A percentile compares a stretch with the other conserved stretches of the same genome.
Conservation (phyloP, 2,113 vertebrate species). For the Dasyprocta punctata region DNA sequence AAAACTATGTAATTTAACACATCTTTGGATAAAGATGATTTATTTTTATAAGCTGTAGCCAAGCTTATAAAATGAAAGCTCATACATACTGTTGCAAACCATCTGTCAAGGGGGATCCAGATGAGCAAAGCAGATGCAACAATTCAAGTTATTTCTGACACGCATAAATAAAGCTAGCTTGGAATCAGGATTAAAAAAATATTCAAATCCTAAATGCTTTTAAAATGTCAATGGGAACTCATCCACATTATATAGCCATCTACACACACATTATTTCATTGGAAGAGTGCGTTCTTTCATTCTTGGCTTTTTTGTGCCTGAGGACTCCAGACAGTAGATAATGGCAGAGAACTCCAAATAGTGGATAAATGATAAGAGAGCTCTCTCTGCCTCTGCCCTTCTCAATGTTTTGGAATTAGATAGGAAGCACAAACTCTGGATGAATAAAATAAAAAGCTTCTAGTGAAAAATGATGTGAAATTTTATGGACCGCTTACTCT, state of each 20-base stretch:
- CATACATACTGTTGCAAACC: conserved; percentile 73
- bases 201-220: conserved; percentile 71
- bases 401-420: neutral
- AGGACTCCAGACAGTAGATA: neutral
- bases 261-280: neutral
- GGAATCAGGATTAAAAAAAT: conserved; percentile 78
- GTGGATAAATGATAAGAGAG: neutral
- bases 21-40: conserved; percentile 62
- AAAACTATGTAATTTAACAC: conserved; percentile 49
- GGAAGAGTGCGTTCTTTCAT: neutral
- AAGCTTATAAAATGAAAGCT: conserved; percentile 81
- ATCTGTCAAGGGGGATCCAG: conserved; percentile 85
- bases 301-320: neutral
- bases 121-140: conserved; percentile 85
- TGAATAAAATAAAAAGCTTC: neutral
- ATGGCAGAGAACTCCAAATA: neutral
- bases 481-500: neutral
- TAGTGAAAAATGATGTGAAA: neutral
- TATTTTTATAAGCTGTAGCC: conserved; percentile 84
- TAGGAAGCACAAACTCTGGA: neutral
- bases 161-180: conserved; percentile 77
- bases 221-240: conserved; percentile 53
- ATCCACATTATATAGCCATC: neutral
- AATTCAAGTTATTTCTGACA: conserved; percentile 82
- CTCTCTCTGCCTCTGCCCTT: neutral